Percentiles rank a stretch among this genome's conserved stretches.
Evolutionary conservation across 1,140 invertebrate genomes (phyloP).

Genomic region (Portunus trituberculatus): DNA sequence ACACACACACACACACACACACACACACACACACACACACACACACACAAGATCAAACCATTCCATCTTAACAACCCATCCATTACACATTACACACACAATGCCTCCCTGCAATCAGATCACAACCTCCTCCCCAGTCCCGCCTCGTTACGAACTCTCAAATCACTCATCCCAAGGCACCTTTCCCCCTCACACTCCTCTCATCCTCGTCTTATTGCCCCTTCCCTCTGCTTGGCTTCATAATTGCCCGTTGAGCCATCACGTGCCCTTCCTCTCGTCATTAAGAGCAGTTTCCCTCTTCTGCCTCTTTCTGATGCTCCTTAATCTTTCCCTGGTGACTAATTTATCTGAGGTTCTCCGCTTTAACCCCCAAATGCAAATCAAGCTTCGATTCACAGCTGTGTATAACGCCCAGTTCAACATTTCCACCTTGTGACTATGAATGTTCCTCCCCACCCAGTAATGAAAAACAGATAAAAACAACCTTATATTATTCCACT

Average conservation of each 20-base stretch:
- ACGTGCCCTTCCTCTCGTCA: background rate
- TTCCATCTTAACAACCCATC: no score
- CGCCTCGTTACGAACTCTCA: no score
- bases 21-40: no score
- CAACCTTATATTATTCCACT: background rate
- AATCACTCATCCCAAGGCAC: background rate
- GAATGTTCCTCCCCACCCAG: background rate
- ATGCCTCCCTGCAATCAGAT: no score
- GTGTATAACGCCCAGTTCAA: background rate
- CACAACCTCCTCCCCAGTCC: no score
- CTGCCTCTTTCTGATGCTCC: background rate
- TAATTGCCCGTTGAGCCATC: background rate
- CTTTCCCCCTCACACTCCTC: background rate
- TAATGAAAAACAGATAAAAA: background rate
- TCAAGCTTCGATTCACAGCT: background rate
- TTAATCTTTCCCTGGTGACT: background rate
- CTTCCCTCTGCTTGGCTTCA: background rate
- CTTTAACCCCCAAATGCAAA: background rate
- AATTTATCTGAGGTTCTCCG: background rate
- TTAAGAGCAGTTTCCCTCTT: background rate
- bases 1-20: no score
- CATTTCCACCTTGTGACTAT: background rate
- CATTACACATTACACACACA: no score
- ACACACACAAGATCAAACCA: no score
- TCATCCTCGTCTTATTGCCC: background rate